phyloP scores from a whole-genome alignment of 2,113 vertebrate species.

The Glaucomys volans region DNA sequence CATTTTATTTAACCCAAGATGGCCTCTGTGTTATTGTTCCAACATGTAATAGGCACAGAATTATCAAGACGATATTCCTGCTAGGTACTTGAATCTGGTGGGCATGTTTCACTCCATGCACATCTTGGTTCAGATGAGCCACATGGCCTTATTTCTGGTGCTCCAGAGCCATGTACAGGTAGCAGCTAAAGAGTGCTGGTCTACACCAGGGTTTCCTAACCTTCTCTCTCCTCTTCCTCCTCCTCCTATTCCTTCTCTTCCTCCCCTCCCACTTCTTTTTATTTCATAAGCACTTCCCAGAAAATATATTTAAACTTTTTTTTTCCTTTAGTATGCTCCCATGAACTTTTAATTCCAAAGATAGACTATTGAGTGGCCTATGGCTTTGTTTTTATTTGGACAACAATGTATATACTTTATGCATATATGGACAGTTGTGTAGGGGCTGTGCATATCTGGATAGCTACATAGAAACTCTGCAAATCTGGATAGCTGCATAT shows the following conservation, averaged over 20 bases:
- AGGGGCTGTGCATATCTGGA: neutral
- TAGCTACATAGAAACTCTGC: no score
- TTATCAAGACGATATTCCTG: neutral
- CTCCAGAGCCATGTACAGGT: fast-evolving
- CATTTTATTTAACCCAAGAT: neutral
- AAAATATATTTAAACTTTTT: neutral
- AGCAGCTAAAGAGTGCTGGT: no score
- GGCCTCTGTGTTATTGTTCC: neutral
- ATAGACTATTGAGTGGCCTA: fast-evolving
- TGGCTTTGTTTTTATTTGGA: neutral
- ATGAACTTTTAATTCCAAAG: neutral
- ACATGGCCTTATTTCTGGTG: neutral
- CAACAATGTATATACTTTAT: neutral
- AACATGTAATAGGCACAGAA: neutral
- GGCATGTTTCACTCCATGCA: neutral
- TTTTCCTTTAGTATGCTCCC: neutral
- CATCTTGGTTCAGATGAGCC: neutral
- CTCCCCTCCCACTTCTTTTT: neutral
- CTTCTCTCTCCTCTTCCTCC: neutral
- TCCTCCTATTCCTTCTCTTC: no score
- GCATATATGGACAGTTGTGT: neutral
- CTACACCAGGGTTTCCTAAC: neutral
- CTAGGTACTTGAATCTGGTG: neutral
- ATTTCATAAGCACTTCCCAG: neutral
- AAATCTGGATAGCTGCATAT: no score